Evolutionary conservation across 2,113 vertebrate genomes (phyloP).

Genomic region (Neotoma lepida): DNA sequence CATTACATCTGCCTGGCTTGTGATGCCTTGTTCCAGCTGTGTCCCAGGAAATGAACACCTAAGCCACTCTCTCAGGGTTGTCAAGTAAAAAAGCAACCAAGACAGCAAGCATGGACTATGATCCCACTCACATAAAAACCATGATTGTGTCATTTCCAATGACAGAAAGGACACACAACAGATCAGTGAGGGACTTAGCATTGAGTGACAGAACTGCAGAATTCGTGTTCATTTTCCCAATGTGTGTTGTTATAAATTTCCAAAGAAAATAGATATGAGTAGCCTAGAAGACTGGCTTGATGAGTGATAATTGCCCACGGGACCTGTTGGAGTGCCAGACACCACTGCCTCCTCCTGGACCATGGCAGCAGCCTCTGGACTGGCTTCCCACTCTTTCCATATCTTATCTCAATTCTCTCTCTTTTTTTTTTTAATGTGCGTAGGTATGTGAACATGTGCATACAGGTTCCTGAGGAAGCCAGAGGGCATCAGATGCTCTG

Average conservation of each 20-base stretch:
- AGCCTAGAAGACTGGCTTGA: not conserved
- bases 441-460: not conserved
- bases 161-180: not conserved
- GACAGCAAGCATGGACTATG: not conserved
- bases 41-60: not conserved
- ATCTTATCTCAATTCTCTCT: too few relatives aligned
- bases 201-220: not conserved
- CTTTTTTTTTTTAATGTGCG: not conserved
- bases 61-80: not conserved
- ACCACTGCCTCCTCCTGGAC: not conserved
- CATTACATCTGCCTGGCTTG: not conserved
- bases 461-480: not conserved
- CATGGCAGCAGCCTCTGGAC: not conserved
- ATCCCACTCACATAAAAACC: slow-evolving; percentile 5
- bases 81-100: not conserved
- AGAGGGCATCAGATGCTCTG: not conserved
- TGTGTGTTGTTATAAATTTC: not conserved
- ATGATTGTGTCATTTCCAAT: slow-evolving; percentile 6
- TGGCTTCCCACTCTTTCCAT: not conserved
- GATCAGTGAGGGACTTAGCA: not conserved
- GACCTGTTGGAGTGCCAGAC: not conserved
- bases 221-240: not conserved
- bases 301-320: not conserved
- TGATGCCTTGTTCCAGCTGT: not conserved
- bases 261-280: slow-evolving; percentile 6